Percentiles rank a stretch among this genome's conserved stretches.
These are phyloP conservation scores for Dermochelys coriacea DNA, from an alignment of 2,797 vertebrate species.

Conservation along the genomic window DNA sequence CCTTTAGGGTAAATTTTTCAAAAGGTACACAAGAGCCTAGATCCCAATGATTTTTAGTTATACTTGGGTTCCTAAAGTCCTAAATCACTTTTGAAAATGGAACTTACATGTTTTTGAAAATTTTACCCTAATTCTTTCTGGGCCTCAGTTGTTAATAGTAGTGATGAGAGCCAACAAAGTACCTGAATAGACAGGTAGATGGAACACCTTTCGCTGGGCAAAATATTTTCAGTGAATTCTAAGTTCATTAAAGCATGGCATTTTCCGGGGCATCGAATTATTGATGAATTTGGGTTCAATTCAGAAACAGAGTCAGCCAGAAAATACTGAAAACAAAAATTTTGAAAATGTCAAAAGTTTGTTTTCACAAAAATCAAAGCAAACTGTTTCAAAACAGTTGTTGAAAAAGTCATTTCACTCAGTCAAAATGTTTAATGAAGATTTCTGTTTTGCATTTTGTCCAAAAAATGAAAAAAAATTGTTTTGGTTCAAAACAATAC, in stretches of 20 bases:
- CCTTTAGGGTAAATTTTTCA: background rate
- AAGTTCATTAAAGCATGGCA: background rate
- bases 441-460: too few species aligned
- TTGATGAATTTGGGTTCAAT: background rate
- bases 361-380: background rate
- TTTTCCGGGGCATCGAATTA: background rate
- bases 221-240: background rate
- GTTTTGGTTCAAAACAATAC: background rate
- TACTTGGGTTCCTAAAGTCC: background rate
- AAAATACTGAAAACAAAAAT: background rate
- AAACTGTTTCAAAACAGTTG: background rate
- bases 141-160: background rate
- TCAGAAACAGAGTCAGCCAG: background rate
- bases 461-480: background rate
- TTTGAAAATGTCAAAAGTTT: too few species aligned
- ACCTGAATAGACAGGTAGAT: background rate
- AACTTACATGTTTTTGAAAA: background rate
- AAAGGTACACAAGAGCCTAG: background rate
- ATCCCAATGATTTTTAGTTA: background rate
- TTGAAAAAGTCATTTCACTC: background rate
- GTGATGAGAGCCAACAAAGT: background rate
- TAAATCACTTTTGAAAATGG: conserved; percentile 8
- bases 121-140: background rate
- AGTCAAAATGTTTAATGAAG: background rate
- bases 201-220: background rate